Evolutionary conservation across 2,113 vertebrate species (phyloP).

Genomic region (Motacilla alba): DNA sequence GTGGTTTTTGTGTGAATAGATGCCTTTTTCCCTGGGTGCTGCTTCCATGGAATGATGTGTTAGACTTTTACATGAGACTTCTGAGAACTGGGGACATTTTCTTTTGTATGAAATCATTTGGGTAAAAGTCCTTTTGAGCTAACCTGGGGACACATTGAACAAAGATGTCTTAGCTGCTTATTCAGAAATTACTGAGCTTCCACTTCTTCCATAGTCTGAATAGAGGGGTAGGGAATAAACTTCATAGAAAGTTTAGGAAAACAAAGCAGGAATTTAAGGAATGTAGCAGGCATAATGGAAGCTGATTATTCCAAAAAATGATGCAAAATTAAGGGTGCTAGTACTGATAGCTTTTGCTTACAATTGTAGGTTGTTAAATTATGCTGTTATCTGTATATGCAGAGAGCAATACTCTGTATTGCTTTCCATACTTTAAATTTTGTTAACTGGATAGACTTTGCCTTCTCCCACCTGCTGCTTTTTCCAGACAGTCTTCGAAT

Average conservation of each 20-base stretch:
- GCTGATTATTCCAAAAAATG: not conserved
- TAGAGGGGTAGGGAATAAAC: not conserved
- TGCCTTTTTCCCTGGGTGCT: constrained; percentile 9
- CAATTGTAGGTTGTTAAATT: not conserved
- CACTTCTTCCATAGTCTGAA: not conserved
- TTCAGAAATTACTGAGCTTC: not conserved
- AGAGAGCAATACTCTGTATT: not conserved
- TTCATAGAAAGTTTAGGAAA: not conserved
- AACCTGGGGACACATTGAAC: not conserved
- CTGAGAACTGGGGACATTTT: not conserved
- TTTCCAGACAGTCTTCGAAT: not conserved
- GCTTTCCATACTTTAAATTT: not conserved
- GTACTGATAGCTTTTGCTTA: not conserved
- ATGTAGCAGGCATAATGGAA: not conserved
- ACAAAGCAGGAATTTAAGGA: not conserved
- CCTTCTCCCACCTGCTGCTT: not conserved
- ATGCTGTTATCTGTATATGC: not conserved
- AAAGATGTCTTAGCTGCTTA: not conserved
- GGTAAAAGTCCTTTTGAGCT: not conserved
- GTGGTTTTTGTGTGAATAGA: not conserved
- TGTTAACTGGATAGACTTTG: not conserved
- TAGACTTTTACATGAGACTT: not conserved
- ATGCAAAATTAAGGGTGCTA: not conserved
- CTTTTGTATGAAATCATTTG: constrained; percentile 14
- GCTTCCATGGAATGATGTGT: not conserved